Base-by-base conservation (phyloP, 2,888 invertebrate species). In the Bellardia pandia region DNA sequence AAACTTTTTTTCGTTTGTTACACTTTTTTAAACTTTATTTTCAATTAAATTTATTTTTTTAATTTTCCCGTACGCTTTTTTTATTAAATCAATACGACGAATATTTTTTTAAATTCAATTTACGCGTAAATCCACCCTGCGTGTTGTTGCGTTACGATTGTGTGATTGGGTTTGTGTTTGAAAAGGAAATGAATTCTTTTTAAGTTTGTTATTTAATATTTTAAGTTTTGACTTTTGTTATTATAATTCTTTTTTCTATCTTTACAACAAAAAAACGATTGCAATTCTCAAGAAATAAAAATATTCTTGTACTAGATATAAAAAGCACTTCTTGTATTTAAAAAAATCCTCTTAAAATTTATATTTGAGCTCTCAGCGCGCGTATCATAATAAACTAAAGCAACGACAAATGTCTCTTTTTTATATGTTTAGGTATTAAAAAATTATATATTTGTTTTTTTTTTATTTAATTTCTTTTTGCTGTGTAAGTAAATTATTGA, bases 141-240 rank as follows among this genome's bases (percentile, higher is more conserved):
- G 62, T 42, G 9, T 40, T 7, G 14, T 56, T 74, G 74, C 66
- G 53, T 33, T 72, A 42, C 66, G 23, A 23, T 16, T 48, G 83
- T 86, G 69, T 75, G 76, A 51, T 71, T 30, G 68, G 75, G 79
- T 83, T 83, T 79, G 58, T 42, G 80, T 80, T 77, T 80, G 62
- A 81, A 80, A 80, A 81, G 16, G 56, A 81, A 87, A 84, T 84
- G 80, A 81, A 42, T 77, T 77, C 56, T 86, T 77, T 80, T 77
- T 40, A 33, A 56, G 16, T 66, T 74, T 80, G 56, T 71, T 81
- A 60, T 62, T 75, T 42, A 60, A 64, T 69, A 79, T 58, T 81
- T 81, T 77, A 58, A 76, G 64, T 78, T 53, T 82, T 75, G 56
- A 23, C 0, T 56, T 40, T 14, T 60, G 33, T 56, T 45, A 9